Base-by-base conservation (phyloP, 2,888 invertebrate species). In the Tenthredo amoena region DNA sequence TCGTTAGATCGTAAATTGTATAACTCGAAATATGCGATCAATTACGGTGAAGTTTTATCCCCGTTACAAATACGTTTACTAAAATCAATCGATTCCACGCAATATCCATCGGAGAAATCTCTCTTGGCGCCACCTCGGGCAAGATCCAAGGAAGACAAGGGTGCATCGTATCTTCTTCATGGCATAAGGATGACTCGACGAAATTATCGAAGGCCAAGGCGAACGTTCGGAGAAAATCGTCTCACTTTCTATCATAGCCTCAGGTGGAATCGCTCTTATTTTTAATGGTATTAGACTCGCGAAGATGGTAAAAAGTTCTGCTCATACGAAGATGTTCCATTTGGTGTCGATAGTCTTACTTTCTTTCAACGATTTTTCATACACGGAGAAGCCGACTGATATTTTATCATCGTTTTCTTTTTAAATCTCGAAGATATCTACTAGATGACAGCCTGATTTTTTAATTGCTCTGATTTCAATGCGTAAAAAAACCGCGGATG, bases 201-300 rank as follows among this genome's bases (percentile, higher is more conserved):
- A n/a, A 9, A 31, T 76, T 12, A 2, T n/a, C n/a, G 55, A 77
- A 77, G 55, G 50, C 55, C 55, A 77, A 55, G 77, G 47, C 34
- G 1, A 77, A 77, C 34, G 55, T 15, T 47, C 47, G 31, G 31
- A 34, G 31, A 1, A 77, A 77, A 77, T 77, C 50, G 31, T 34
- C 47, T 50, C 77, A 77, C 77, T 77, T 77, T 77, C 77, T 34
- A 77, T 55, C 77, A 34, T 21, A 5, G 55, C 47, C 77, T 34
- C 50, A 7, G 34, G 77, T 9, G 72, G 2, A n/a, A 47, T 18
- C 15, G 76, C 76, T 43, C 47, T 26, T 26, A 37, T 34, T 71
- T 71, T 71, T 71, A 37, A 71, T n/a, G 10, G 34, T 37, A 31
- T 71, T 71, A 34, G 34, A 71, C 18, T 71, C 7, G 26, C 7